phyloP scores from a whole-genome alignment of 2,797 vertebrate genomes.

The Sebastes matsubarae region DNA sequence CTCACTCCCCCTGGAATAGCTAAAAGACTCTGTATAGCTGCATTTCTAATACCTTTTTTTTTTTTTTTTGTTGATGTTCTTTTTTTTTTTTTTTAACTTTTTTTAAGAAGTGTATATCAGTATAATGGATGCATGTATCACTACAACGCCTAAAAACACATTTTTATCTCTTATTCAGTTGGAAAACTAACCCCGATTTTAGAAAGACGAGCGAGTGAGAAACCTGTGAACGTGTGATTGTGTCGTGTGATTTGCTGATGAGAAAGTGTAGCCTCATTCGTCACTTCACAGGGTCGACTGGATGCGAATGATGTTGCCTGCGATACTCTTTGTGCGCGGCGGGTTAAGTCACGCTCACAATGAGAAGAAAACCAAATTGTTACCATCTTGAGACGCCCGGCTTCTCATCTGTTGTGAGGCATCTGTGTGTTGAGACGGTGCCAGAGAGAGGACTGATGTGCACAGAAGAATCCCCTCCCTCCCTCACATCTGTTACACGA shows the following conservation, averaged over 20 bases:
- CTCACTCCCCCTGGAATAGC: constrained; percentile 87
- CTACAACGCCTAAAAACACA: constrained; percentile 85
- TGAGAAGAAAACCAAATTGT: constrained; percentile 47
- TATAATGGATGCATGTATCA: constrained; percentile 93
- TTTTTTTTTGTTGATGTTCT: constrained; percentile 76
- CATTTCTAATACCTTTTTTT: constrained; percentile 92
- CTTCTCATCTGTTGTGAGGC: constrained; percentile 50
- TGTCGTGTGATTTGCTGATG: constrained; percentile 33
- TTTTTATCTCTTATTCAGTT: constrained; percentile 73
- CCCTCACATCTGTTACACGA: constrained; percentile 43
- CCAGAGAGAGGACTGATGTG: constrained; percentile 67
- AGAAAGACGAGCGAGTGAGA: constrained; percentile 41
- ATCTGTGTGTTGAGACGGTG: constrained; percentile 70
- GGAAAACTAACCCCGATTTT: constrained; percentile 59
- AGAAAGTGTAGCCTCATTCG: constrained; percentile 40
- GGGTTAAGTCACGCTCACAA: constrained; percentile 29
- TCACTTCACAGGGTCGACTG: constrained; percentile 34
- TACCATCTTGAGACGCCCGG: constrained; percentile 24
- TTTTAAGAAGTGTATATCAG: constrained; percentile 84
- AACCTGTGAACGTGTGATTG: constrained; percentile 32
- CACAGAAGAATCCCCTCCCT: constrained; percentile 79
- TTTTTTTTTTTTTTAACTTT: constrained; percentile 80
- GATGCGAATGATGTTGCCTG: constrained; percentile 7
- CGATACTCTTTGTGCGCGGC: background rate
- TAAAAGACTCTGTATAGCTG: constrained; percentile 93